phyloP scores from a whole-genome alignment of 2,888 invertebrate genomes.

The Troglohyphantes excavatus region DNA sequence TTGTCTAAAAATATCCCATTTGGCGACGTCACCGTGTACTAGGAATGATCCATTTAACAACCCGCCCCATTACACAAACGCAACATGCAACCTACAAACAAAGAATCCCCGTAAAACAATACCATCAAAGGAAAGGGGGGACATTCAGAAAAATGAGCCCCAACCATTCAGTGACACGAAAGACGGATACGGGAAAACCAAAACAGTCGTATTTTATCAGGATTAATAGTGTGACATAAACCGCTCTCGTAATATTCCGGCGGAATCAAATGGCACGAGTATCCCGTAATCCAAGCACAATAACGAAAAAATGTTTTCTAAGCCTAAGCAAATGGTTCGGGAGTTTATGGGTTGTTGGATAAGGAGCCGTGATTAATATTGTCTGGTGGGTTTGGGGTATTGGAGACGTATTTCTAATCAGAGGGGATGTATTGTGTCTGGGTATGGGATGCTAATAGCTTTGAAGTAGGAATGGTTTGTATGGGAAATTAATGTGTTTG shows the following conservation, averaged over 20 bases:
- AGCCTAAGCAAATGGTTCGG: neutral
- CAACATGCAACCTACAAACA: neutral
- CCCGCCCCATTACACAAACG: too few species aligned
- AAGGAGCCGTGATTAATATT: neutral
- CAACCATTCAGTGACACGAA: conserved; percentile 33
- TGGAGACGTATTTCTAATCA: neutral
- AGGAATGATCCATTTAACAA: too few species aligned
- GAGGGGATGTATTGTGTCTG: neutral
- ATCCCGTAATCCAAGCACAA: neutral
- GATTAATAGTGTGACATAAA: conserved; percentile 43
- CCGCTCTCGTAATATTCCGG: conserved; percentile 21
- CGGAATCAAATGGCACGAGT: conserved; percentile 13
- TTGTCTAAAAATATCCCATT: too few species aligned
- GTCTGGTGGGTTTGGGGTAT: neutral
- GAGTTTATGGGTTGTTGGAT: neutral
- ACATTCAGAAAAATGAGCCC: conserved; percentile 19
- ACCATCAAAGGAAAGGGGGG: conserved; percentile 14
- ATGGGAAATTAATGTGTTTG: neutral
- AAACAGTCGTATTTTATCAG: conserved; percentile 39
- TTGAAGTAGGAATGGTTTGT: too few species aligned
- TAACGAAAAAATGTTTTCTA: neutral
- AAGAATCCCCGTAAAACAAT: neutral
- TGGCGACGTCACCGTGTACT: too few species aligned
- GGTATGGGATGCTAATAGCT: too few species aligned
- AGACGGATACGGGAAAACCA: neutral